Evolutionary conservation across 2,113 vertebrate species (phyloP).

Genomic region (Cacatua alba): DNA sequence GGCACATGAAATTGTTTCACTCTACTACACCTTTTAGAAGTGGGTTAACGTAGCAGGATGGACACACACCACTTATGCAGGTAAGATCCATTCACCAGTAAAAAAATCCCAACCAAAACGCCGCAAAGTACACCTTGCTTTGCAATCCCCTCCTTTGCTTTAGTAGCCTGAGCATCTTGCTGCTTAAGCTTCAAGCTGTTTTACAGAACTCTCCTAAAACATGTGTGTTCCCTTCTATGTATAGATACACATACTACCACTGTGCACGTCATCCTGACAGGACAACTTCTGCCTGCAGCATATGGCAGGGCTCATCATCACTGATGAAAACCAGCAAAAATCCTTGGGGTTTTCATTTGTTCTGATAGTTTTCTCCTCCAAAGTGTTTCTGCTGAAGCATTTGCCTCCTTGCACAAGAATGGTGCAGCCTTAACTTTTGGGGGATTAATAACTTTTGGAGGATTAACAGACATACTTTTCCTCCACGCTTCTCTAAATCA

Average conservation of each 20-base stretch:
- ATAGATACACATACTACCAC: background rate
- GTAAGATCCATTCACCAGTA: background rate
- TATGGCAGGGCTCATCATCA: background rate
- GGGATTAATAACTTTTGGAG: background rate
- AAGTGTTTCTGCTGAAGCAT: background rate
- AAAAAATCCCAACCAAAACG: background rate
- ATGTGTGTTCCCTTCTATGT: background rate
- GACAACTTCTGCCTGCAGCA: background rate
- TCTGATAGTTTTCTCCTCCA: background rate
- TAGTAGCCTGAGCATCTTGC: background rate
- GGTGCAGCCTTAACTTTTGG: background rate
- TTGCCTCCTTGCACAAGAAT: background rate
- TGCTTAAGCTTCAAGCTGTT: background rate
- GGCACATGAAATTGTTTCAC: too few species aligned
- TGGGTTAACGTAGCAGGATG: background rate
- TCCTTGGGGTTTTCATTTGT: accelerated
- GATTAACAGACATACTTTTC: background rate
- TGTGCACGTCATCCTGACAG: accelerated
- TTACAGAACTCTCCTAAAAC: background rate
- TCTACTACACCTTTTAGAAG: background rate
- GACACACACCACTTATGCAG: background rate
- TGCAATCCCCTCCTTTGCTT: background rate
- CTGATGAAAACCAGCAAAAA: background rate
- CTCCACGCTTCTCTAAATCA: background rate
- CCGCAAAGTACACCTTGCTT: background rate